These are phyloP conservation scores for Ceratosolen fusciceps DNA, from an alignment of 1,140 invertebrate genomes.

Conservation along the genomic window DNA sequence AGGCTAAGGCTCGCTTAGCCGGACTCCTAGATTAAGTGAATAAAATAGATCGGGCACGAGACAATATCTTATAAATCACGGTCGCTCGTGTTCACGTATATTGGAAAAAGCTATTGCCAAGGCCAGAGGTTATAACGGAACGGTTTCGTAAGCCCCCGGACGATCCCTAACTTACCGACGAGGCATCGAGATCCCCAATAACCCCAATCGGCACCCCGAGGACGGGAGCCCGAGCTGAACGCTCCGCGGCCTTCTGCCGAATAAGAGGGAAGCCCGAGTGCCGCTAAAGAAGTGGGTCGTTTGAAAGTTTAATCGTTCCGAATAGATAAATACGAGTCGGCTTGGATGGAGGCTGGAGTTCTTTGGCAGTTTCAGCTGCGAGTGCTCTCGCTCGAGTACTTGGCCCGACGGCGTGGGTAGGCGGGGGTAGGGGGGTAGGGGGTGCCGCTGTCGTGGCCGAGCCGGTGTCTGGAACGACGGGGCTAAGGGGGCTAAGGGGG, in stretches of 20 bases:
- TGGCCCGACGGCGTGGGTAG: too few relatives aligned
- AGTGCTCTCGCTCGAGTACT: too few relatives aligned
- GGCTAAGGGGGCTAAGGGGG: background rate
- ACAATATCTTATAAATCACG: constrained; percentile 32
- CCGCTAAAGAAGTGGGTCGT: constrained; percentile 7
- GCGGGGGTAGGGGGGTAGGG: background rate
- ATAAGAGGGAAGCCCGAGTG: background rate
- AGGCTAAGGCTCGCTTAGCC: background rate
- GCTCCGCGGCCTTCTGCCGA: too few relatives aligned
- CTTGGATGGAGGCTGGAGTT: background rate
- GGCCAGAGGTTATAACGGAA: too few relatives aligned
- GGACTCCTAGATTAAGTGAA: constrained; percentile 18
- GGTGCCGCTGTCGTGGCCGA: background rate
- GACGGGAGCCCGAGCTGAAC: too few relatives aligned
- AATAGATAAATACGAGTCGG: constrained; percentile 4
- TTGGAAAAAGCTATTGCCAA: too few relatives aligned
- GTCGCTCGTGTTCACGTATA: too few relatives aligned
- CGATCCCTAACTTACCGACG: too few relatives aligned
- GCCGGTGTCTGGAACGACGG: background rate
- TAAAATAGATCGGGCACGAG: constrained; percentile 5
- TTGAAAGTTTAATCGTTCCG: background rate
- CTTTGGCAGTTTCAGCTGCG: too few relatives aligned
- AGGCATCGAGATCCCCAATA: too few relatives aligned
- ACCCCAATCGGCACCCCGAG: too few relatives aligned
- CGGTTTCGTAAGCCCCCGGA: too few relatives aligned